Percentiles rank a stretch among this genome's conserved stretches.
Evolutionary conservation across 2,888 invertebrate species (phyloP).

Genomic region (Brachyptera risi): DNA sequence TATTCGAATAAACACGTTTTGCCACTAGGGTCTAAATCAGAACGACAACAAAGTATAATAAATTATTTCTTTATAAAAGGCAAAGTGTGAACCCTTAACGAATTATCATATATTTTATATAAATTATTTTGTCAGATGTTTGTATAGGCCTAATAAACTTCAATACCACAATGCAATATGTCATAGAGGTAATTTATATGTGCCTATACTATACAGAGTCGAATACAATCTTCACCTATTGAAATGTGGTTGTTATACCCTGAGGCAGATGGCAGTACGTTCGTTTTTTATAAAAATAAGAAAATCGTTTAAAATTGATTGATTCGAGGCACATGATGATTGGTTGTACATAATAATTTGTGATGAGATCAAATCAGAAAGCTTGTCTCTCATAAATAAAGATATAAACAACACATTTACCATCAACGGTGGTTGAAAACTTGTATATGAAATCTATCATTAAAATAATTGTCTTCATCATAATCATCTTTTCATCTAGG

Average conservation of each 20-base stretch:
- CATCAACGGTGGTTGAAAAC: neutral
- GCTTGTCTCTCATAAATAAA: slow-evolving; percentile 18
- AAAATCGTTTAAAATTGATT: slow-evolving; percentile 19
- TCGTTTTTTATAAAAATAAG: neutral
- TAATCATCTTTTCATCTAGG: slow-evolving; percentile 20
- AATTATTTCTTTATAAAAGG: slow-evolving; percentile 5
- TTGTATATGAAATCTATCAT: slow-evolving; percentile 14
- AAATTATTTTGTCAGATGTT: slow-evolving; percentile 8
- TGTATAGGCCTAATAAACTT: slow-evolving; percentile 3
- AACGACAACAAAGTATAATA: neutral
- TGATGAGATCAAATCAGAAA: slow-evolving; percentile 5
- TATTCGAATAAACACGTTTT: slow-evolving; percentile 21
- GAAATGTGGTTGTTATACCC: no score
- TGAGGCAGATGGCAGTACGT: no score
- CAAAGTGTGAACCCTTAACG: slow-evolving; percentile 6
- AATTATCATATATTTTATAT: slow-evolving; percentile 16
- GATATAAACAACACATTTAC: slow-evolving; percentile 10
- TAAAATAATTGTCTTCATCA: slow-evolving; percentile 24
- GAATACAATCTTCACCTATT: no score
- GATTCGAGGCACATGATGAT: slow-evolving; percentile 10
- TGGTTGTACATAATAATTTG: slow-evolving; percentile 9
- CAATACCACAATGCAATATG: neutral
- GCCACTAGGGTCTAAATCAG: neutral
- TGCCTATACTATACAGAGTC: no score
- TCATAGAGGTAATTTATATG: no score